Base-by-base conservation (phyloP, 64 coral and sea anemone species). In the Cladopsammia gracilis region DNA sequence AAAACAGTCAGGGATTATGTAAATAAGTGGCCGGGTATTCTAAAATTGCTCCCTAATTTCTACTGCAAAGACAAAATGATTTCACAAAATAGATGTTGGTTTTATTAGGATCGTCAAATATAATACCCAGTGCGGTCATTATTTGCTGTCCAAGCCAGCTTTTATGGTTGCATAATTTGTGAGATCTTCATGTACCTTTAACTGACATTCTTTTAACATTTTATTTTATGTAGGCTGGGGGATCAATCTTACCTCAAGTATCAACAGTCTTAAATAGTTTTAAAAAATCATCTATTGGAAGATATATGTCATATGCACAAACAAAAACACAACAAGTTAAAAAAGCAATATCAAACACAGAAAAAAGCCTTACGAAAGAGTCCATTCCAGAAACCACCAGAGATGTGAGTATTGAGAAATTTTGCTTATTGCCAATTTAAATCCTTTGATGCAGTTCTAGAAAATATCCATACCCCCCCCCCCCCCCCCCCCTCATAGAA, bases 301-400 rank as follows among this genome's bases (percentile, higher is more conserved):
- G 89, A 50, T 90, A 77, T 76, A 47, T 97, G 48, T 94, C 92
- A 4, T 97, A 94, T 88, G 57, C 79, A 26, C 96, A 97, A 56
- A 94, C 47, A 54, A 97, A 91, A 87, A 81, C 68, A 45, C 79
- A 76, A 71, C 71, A 91, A 70, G 47, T 66, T 83, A 89, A 75
- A 16, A 82, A 94, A 64, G 18, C 71, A 51, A 79, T 89, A 71
- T 60, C 68, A 61, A 91, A 45, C 58, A 89, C 60, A 64, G 86
- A 67, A 51, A 23, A 73, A 50, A 85, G 20, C 10, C 9, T 70
- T 3, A 25, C 7, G 24, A 70, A 58, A 45, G 20, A 72, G 48
- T 67, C 79, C 57, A 46, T 44, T 69, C 26, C 82, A 45, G 66
- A 93, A 43, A 83, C 47, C 20, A 76, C 12, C 50, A 26, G 3